These are phyloP conservation scores for Pomacea maculata DNA, from an alignment of 1,140 invertebrate species.

Conservation along the genomic window DNA sequence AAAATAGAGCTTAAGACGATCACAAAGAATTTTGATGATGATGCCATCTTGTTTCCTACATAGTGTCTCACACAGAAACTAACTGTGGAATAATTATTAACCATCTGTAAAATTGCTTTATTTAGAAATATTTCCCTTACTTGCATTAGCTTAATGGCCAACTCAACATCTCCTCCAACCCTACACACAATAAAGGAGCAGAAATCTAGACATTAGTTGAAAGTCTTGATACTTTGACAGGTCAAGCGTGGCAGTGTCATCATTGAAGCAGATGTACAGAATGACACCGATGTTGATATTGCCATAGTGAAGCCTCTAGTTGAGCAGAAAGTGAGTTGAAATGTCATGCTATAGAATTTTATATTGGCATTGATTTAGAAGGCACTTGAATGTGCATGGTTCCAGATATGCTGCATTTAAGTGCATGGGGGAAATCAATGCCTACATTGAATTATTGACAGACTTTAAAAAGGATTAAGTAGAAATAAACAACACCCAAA, in stretches of 20 bases:
- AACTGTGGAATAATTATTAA: background rate
- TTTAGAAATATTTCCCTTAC: background rate
- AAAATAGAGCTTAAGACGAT: background rate
- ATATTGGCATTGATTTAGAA: background rate
- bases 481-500: background rate
- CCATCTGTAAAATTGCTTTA: background rate
- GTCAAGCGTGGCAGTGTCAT: slow-evolving; percentile 1
- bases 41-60: background rate
- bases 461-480: background rate
- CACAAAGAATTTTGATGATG: too few relatives aligned
- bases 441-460: background rate
- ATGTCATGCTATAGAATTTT: background rate
- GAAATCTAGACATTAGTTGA: background rate
- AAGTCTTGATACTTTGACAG: background rate
- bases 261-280: background rate
- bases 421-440: background rate
- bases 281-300: background rate
- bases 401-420: background rate
- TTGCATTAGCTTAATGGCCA: background rate
- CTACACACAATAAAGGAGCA: too few relatives aligned
- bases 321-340: background rate
- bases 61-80: background rate
- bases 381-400: background rate
- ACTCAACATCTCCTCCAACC: too few relatives aligned
- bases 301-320: slow-evolving; percentile 1